phyloP scores from a whole-genome alignment of 2,797 vertebrate species.

The Manis pentadactyla region DNA sequence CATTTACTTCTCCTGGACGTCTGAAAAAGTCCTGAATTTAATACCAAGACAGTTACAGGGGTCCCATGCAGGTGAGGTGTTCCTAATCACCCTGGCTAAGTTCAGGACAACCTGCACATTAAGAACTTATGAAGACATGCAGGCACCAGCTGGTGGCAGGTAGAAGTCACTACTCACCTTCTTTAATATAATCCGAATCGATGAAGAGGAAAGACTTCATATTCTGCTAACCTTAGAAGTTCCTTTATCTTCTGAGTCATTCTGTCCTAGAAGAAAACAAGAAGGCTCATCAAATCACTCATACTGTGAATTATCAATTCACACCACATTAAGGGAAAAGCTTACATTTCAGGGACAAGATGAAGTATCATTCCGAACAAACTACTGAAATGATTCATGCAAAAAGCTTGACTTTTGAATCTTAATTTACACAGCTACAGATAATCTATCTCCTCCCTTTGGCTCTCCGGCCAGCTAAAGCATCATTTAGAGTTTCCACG shows the following conservation, averaged over 20 bases:
- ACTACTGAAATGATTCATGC: rapidly evolving
- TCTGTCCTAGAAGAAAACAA: slow-evolving; percentile 66
- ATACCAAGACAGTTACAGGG: neutral
- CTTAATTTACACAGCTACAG: neutral
- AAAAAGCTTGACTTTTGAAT: neutral
- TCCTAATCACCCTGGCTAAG: too few species aligned
- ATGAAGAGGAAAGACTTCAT: slow-evolving; percentile 51
- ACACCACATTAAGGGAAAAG: neutral
- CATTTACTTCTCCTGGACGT: neutral
- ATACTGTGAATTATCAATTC: neutral
- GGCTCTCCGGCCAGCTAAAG: neutral
- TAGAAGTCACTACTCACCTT: slow-evolving; percentile 78
- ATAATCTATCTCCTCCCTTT: neutral
- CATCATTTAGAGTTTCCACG: rapidly evolving
- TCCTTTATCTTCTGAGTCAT: neutral
- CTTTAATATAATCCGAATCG: slow-evolving; percentile 40
- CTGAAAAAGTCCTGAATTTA: neutral
- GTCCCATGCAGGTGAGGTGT: rapidly evolving
- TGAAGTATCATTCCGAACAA: neutral
- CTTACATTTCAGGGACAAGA: neutral
- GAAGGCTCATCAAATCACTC: neutral
- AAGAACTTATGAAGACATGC: neutral
- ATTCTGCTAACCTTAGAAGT: neutral
- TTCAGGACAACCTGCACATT: neutral
- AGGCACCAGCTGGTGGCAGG: neutral